A percentile compares a stretch with the other conserved stretches of the same genome.
Conservation (phyloP, 2,888 invertebrate species). For the Liodrosophila aerea region DNA sequence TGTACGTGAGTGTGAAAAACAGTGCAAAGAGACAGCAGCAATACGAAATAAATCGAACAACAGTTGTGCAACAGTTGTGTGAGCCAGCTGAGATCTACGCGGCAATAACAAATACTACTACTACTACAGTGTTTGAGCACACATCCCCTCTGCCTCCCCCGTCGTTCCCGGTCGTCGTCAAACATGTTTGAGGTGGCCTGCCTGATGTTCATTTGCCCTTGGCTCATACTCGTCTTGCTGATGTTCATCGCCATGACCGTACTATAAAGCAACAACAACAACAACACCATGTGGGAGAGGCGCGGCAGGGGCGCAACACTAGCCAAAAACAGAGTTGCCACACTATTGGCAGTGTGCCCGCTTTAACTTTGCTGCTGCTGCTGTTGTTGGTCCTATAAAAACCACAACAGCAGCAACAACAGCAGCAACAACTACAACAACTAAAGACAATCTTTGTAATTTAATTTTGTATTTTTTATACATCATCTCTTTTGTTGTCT, state of each 20-base stretch:
- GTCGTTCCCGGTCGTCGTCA: no score
- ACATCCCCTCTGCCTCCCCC: no score
- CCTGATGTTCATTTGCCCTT: conserved; percentile 87
- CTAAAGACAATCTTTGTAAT: conserved; percentile 19
- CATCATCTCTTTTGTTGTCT: not conserved
- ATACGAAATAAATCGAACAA: no score
- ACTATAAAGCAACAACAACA: conserved; percentile 81
- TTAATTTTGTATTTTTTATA: not conserved
- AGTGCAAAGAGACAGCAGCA: no score
- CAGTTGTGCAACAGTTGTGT: no score
- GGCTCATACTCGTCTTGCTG: conserved; percentile 87
- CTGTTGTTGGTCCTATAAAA: conserved; percentile 58
- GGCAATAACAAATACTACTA: no score
- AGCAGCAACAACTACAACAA: conserved; percentile 13
- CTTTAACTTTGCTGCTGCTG: conserved; percentile 35
- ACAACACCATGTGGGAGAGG: conserved; percentile 1
- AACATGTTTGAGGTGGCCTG: conserved; percentile 83
- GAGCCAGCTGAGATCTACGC: no score
- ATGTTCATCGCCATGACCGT: conserved; percentile 87
- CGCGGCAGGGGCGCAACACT: conserved; percentile 48
- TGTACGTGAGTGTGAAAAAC: not conserved
- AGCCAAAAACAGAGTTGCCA: conserved; percentile 53
- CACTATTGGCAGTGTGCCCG: conserved; percentile 75
- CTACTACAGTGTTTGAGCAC: no score
- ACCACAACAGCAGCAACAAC: conserved; percentile 8